These are phyloP conservation scores for Hippocampus abdominalis DNA, from an alignment of 2,113 vertebrate species.

Conservation along the genomic window DNA sequence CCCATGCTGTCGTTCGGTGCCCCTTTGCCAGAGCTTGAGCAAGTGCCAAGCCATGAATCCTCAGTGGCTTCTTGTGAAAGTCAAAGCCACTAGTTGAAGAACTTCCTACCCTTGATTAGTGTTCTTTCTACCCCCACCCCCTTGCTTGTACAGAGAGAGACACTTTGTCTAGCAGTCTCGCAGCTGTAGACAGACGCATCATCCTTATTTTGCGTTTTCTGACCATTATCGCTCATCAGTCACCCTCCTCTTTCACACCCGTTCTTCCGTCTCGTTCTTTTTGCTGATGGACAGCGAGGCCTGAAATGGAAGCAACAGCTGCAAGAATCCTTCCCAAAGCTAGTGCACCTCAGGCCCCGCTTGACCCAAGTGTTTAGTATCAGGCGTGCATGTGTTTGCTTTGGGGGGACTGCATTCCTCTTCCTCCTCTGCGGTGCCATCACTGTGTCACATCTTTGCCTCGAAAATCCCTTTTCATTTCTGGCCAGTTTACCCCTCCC, in stretches of 20 bases:
- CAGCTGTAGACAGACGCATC: slow-evolving; percentile 15
- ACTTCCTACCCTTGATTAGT: neutral
- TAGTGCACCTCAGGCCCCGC: slow-evolving; percentile 40
- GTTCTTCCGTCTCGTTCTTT: slow-evolving; percentile 14
- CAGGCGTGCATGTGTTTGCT: slow-evolving; percentile 54
- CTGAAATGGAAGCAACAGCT: slow-evolving; percentile 72
- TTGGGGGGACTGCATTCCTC: slow-evolving; percentile 44
- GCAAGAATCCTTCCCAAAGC: slow-evolving; percentile 44
- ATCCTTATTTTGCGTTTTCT: slow-evolving; percentile 29
- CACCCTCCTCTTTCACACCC: slow-evolving; percentile 30
- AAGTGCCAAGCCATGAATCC: slow-evolving; percentile 22
- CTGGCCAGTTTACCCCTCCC: slow-evolving; percentile 36
- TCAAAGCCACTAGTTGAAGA: slow-evolving; percentile 18
- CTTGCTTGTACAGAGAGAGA: slow-evolving; percentile 9
- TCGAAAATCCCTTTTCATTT: slow-evolving; percentile 34
- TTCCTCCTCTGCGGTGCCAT: slow-evolving; percentile 45
- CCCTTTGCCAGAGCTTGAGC: slow-evolving; percentile 44
- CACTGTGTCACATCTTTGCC: slow-evolving; percentile 45
- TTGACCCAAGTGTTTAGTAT: slow-evolving; percentile 43
- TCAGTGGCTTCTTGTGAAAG: slow-evolving; percentile 36
- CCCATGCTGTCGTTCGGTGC: slow-evolving; percentile 39
- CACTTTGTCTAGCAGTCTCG: slow-evolving; percentile 26
- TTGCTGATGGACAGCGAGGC: slow-evolving; percentile 36
- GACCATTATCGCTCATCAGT: slow-evolving; percentile 42
- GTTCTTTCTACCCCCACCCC: neutral